Base-by-base conservation (phyloP, 37 sponge, comb jelly and placozoan species). In the Mnemiopsis leidyi region DNA sequence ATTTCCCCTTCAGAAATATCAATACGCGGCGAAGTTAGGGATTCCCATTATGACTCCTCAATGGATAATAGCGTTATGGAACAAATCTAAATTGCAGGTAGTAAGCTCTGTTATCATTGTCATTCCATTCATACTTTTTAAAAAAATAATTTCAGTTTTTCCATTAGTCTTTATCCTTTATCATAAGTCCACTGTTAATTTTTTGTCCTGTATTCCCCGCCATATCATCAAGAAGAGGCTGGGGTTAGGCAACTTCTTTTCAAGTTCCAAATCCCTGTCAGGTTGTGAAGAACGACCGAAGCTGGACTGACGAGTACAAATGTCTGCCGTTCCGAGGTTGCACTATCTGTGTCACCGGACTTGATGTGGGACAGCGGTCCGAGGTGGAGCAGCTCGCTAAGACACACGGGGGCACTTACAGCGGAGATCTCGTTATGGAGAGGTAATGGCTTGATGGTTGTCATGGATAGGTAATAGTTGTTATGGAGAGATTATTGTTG, bases 391-490 rank as follows among this genome's bases (percentile, higher is more conserved):
- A 69, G 35, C 93, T 94, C 7, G 38, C 93, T 3, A 48, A 82
- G 71, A 40, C 95, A 38, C 82, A 98, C 92, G 98, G 98, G 16
- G 98, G 96, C 3, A 76, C 32, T 36, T 97, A 97, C 92, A 94
- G 94, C 25, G 96, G 96, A 23, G 96, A 97, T 29, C 95, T 97
- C 30, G 94, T 93, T 28, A 95, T 93, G 93, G 98, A 96, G 23
- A 77, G 92, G 36, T 96, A 95, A 36, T n/a, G n/a, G n/a, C n/a
- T n/a, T n/a, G n/a, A n/a, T n/a, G n/a, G n/a, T n/a, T n/a, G n/a
- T 67, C 18, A 67, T n/a, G n/a, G n/a, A n/a, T n/a, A n/a, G n/a
- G n/a, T n/a, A n/a, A n/a, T n/a, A n/a, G n/a, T n/a, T n/a, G 68
- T 67, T 67, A 21, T 67, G 20, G 68, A 67, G 68, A 20, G 68